Evolutionary conservation across 2,797 vertebrate species (phyloP).

Genomic region (Pogonophryne albipinna): DNA sequence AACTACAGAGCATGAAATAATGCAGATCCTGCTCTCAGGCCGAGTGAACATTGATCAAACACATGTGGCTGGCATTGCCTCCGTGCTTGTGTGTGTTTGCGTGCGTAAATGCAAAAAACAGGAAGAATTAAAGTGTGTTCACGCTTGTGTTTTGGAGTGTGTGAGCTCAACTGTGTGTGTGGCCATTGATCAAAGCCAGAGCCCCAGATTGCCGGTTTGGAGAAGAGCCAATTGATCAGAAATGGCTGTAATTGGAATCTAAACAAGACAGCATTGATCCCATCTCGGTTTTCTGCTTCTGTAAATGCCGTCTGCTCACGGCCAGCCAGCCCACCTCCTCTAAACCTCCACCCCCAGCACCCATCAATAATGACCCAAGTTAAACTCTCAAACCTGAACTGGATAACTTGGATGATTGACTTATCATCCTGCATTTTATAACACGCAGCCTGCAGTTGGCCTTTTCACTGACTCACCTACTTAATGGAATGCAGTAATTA

Average conservation of each 20-base stretch:
- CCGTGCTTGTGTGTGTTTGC: constrained; percentile 12
- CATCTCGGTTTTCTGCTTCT: constrained; percentile 56
- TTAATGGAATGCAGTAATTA: constrained; percentile 64
- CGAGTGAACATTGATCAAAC: constrained; percentile 77
- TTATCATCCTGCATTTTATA: constrained; percentile 35
- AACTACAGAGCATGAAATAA: constrained; percentile 81
- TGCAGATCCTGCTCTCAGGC: constrained; percentile 76
- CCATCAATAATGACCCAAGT: constrained; percentile 54
- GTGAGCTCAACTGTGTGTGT: constrained; percentile 48
- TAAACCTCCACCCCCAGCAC: constrained; percentile 39
- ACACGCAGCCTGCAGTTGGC: constrained; percentile 42
- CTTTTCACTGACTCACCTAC: constrained; percentile 44
- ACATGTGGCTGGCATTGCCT: constrained; percentile 54
- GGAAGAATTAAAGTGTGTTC: constrained; percentile 29
- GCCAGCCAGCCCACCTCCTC: constrained; percentile 36
- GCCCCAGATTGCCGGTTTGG: constrained; percentile 45
- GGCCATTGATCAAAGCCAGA: constrained; percentile 70
- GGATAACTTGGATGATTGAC: constrained; percentile 59
- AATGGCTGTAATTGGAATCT: constrained; percentile 79
- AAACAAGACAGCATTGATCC: constrained; percentile 78
- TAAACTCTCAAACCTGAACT: constrained; percentile 54
- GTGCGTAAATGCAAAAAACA: constrained; percentile 1
- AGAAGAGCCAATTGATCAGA: constrained; percentile 79
- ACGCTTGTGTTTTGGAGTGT: constrained; percentile 40
- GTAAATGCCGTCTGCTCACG: constrained; percentile 47